These are phyloP conservation scores for Lamprologus lemairii DNA, from an alignment of 2,113 vertebrate species.

Conservation along the genomic window DNA sequence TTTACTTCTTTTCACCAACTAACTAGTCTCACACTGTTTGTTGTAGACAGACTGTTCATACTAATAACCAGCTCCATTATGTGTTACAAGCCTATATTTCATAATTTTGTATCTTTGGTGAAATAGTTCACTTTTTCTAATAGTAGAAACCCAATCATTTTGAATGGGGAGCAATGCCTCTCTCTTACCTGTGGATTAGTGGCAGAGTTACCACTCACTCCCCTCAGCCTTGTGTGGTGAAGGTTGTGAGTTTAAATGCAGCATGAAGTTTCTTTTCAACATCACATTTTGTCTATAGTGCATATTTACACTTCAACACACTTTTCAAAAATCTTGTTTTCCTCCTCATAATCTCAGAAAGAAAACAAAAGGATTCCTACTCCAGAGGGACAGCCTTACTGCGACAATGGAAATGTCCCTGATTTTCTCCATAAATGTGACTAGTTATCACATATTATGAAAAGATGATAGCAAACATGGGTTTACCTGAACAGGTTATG, in stretches of 20 bases:
- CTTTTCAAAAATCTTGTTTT: background rate
- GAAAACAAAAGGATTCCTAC: background rate
- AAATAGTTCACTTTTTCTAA: background rate
- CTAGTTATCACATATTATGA: background rate
- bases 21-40: background rate
- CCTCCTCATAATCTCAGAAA: background rate
- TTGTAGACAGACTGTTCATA: background rate
- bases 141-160: background rate
- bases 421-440: background rate
- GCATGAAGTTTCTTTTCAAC: background rate
- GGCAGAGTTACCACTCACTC: no score
- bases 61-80: background rate
- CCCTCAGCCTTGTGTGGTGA: no score
- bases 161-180: background rate
- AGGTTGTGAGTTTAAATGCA: background rate
- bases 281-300: no score
- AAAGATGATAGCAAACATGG: background rate
- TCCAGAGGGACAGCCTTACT: background rate
- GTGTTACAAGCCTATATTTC: background rate
- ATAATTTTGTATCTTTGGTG: background rate
- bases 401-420: background rate
- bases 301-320: background rate
- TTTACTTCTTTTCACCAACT: background rate
- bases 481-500: background rate
- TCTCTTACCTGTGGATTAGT: background rate